Evolutionary conservation across 1,140 invertebrate genomes (phyloP).

Genomic region (Ceratosolen fusciceps): DNA sequence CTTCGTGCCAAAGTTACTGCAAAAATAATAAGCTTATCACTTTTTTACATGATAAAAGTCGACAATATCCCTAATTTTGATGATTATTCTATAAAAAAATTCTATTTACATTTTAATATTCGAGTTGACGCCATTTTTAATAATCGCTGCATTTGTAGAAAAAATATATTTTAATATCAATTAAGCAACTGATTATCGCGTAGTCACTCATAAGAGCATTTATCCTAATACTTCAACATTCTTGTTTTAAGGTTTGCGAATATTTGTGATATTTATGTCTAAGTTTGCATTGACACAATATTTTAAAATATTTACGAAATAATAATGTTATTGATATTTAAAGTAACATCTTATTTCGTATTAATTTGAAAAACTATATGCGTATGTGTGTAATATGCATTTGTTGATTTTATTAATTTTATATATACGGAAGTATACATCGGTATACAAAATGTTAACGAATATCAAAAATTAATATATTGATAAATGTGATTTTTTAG

Average conservation of each 20-base stretch:
- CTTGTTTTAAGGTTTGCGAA: conserved; percentile 33
- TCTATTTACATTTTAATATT: neutral
- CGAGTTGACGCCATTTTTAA: neutral
- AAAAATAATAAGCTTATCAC: neutral
- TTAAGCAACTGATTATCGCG: neutral
- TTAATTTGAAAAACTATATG: conserved; percentile 21
- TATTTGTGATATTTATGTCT: conserved; percentile 50
- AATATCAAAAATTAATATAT: conserved; percentile 16
- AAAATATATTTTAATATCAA: neutral
- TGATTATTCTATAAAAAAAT: neutral
- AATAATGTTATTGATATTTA: conserved; percentile 1
- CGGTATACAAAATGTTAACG: conserved; percentile 29
- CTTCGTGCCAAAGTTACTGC: conserved; percentile 18
- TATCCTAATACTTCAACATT: conserved; percentile 27
- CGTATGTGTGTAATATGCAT: conserved; percentile 32
- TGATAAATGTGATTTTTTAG: conserved; percentile 33
- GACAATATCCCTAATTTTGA: neutral
- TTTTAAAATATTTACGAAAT: conserved; percentile 32
- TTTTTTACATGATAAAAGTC: neutral
- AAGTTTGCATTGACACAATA: conserved; percentile 41
- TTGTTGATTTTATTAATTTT: conserved; percentile 45
- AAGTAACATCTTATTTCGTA: conserved; percentile 27
- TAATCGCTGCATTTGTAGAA: conserved; percentile 5
- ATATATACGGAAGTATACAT: conserved; percentile 27
- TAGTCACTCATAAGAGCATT: conserved; percentile 31